phyloP scores from a whole-genome alignment of 2,113 vertebrate species.

The Sardina pilchardus region DNA sequence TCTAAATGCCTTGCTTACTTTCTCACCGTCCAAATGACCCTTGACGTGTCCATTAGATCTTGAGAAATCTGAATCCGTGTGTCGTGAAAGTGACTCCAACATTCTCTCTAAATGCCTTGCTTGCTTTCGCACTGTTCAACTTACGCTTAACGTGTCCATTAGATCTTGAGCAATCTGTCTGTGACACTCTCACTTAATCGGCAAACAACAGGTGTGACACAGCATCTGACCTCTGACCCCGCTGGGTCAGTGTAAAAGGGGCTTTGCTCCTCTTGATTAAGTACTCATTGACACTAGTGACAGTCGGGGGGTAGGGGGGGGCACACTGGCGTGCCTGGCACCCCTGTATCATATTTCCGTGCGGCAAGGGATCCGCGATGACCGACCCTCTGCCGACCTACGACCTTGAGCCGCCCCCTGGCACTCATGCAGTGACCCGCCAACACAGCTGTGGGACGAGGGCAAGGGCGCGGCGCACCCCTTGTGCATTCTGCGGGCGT shows the following conservation, averaged over 20 bases:
- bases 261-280: constrained; percentile 9
- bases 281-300: neutral
- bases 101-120: neutral
- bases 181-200: neutral
- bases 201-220: neutral
- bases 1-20: neutral
- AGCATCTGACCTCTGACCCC: neutral
- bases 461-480: neutral
- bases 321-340: neutral
- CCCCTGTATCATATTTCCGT: neutral
- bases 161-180: neutral
- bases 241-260: neutral
- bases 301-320: neutral
- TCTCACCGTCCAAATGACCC: neutral
- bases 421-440: neutral
- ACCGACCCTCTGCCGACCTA: neutral
- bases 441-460: constrained; percentile 1
- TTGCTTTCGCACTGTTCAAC: neutral
- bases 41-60: neutral
- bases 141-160: neutral
- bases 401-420: neutral
- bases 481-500: neutral
- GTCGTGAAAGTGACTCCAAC: neutral
- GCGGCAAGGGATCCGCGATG: neutral
- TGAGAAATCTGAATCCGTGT: neutral